A percentile compares a stretch with the other conserved stretches of the same genome.
phyloP scores from a whole-genome alignment of 2,888 invertebrate genomes.

The Lycocerus yunnanus region DNA sequence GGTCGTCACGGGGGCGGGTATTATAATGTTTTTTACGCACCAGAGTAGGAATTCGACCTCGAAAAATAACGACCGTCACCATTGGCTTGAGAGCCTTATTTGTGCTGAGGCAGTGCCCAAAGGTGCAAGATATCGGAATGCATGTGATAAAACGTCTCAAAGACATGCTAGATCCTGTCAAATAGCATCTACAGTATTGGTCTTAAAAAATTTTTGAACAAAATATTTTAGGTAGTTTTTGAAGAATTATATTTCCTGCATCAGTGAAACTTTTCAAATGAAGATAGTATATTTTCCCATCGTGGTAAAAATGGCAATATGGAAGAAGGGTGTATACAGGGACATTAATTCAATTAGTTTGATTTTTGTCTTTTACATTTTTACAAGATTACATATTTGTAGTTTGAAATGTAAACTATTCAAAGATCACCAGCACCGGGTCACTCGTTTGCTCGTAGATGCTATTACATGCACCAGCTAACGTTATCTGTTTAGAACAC shows the following conservation, averaged over 20 bases:
- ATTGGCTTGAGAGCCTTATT: constrained; percentile 82
- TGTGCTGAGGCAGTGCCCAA: constrained; percentile 88
- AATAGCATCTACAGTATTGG: constrained; percentile 50
- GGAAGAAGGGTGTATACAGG: no score
- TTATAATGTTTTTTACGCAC: constrained; percentile 87
- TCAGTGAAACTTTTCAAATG: constrained; percentile 4
- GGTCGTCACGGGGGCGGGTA: constrained; percentile 91
- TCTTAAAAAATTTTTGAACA: constrained; percentile 32
- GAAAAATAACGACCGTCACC: constrained; percentile 82
- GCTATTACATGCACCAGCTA: no score
- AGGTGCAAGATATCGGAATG: constrained; percentile 80
- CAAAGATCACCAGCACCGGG: no score
- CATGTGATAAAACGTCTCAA: constrained; percentile 79
- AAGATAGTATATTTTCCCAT: no score
- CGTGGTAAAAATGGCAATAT: no score
- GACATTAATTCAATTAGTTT: no score
- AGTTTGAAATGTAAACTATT: no score
- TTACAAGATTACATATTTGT: no score
- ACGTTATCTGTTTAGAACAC: no score
- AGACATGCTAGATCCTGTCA: constrained; percentile 69
- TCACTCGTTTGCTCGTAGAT: no score
- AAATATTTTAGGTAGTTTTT: constrained; percentile 35
- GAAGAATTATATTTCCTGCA: constrained; percentile 31
- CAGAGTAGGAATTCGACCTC: constrained; percentile 85
- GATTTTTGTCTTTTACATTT: no score